Conservation (phyloP, 2,797 vertebrate genomes). For the Anguilla anguilla region DNA sequence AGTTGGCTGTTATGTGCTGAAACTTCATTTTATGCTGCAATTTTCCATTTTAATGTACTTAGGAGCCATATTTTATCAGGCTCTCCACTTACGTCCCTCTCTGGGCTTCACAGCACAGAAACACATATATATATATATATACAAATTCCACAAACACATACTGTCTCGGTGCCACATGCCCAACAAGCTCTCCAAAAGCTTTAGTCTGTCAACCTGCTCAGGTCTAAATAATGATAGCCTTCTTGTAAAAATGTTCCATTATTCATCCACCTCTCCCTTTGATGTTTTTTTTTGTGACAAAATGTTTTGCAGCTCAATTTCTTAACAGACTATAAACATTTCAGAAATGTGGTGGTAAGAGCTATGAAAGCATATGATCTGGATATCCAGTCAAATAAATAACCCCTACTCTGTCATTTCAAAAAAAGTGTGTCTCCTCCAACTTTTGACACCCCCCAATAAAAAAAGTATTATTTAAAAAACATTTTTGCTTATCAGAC, state of each 20-base stretch:
- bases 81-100: neutral
- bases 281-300: neutral
- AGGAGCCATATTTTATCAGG: conserved; percentile 5
- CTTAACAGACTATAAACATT: neutral
- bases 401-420: neutral
- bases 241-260: neutral
- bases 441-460: neutral
- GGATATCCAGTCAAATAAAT: neutral
- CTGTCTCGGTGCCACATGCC: neutral
- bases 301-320: neutral
- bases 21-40: neutral
- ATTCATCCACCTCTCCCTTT: conserved; percentile 4
- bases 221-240: neutral
- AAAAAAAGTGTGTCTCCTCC: neutral
- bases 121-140: neutral
- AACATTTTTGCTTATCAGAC: neutral
- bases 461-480: neutral
- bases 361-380: neutral
- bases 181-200: neutral
- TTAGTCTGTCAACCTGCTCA: neutral
- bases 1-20: neutral
- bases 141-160: neutral
- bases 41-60: neutral
- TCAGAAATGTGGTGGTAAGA: neutral
- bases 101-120: neutral